Evolutionary conservation across 1,140 invertebrate genomes (phyloP).

Genomic region (Drosophila guanche): DNA sequence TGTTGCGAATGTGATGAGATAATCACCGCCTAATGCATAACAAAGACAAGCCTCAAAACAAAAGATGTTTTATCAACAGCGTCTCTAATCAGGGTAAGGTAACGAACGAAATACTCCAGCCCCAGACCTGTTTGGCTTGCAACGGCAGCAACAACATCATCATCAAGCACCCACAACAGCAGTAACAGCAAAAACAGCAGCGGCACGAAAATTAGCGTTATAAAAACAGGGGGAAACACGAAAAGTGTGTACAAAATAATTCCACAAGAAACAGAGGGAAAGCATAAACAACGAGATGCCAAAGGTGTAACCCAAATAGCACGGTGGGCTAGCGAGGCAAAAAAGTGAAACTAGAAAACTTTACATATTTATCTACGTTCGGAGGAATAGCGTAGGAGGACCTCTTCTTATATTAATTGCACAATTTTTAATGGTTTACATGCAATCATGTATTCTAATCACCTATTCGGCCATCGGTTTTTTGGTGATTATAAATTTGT

Average conservation of each 20-base stretch:
- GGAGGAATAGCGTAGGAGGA: no score
- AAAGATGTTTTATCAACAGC: conserved; percentile 59
- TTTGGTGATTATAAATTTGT: no score
- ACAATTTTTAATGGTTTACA: no score
- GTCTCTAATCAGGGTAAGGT: conserved; percentile 68
- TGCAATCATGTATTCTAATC: no score
- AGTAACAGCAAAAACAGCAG: conserved; percentile 27
- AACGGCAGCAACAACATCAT: conserved; percentile 14
- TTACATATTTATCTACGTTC: no score
- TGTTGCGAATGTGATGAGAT: conserved; percentile 24
- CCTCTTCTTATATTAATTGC: no score
- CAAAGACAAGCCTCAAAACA: conserved; percentile 27
- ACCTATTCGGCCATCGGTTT: no score
- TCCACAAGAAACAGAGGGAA: conserved; percentile 64
- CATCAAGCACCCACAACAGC: conserved; percentile 18
- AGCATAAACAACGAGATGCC: conserved; percentile 68
- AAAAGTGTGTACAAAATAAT: conserved; percentile 79
- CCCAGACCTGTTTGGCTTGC: conserved; percentile 50
- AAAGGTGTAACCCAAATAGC: conserved; percentile 49
- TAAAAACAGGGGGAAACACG: conserved; percentile 48
- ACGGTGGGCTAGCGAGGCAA: conserved; percentile 49
- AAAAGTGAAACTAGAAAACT: no score
- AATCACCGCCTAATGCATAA: conserved; percentile 61
- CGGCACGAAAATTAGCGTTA: conserved; percentile 56
- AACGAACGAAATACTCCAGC: conserved; percentile 31